Percentiles rank a stretch among this genome's conserved stretches.
phyloP scores from a whole-genome alignment of 2,113 vertebrate genomes.

The Megaceryle maxima region DNA sequence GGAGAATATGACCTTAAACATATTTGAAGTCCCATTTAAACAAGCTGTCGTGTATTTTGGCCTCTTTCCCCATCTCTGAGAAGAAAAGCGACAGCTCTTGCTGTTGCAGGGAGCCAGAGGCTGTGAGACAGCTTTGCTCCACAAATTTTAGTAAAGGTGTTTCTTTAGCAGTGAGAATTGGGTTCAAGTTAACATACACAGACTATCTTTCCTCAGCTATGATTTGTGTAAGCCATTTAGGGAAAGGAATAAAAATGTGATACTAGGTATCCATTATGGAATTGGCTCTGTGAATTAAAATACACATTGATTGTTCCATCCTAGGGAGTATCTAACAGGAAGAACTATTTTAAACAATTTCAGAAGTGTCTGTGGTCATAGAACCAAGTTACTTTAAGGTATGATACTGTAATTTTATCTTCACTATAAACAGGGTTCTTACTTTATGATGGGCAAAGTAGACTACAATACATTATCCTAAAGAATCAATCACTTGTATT shows the following conservation, averaged over 20 bases:
- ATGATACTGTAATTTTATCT: not conserved
- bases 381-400: not conserved
- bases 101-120: not conserved
- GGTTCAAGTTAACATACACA: not conserved
- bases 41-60: not conserved
- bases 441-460: not conserved
- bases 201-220: not conserved
- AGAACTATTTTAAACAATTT: not conserved
- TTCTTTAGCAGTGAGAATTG: conserved; percentile 25
- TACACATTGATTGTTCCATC: not conserved
- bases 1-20: not conserved
- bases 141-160: not conserved
- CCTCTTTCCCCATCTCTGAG: not conserved
- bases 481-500: not conserved
- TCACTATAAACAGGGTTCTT: not conserved
- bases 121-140: not conserved
- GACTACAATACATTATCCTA: not conserved
- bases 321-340: not conserved
- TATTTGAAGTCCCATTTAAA: not conserved
- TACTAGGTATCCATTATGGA: not conserved
- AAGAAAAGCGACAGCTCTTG: not conserved
- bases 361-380: not conserved
- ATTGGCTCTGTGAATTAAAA: not conserved
- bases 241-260: not conserved
- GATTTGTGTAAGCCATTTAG: not conserved